Conservation (phyloP, 2,113 vertebrate species). For the Ranitomeya imitator region DNA sequence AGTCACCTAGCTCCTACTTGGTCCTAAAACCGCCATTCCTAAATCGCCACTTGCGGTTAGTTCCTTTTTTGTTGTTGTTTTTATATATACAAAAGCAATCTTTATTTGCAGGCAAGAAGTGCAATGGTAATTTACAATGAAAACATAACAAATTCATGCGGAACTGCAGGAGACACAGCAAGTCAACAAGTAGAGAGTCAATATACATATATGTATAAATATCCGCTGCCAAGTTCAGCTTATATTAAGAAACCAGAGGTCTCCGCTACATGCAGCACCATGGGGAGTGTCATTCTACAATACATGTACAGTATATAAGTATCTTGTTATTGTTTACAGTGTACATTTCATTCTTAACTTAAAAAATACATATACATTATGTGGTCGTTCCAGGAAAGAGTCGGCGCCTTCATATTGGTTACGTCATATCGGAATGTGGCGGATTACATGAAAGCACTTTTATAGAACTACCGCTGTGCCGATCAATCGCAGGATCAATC, state of each 20-base stretch:
- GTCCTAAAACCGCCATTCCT: conserved; percentile 63
- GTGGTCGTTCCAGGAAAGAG: conserved; percentile 79
- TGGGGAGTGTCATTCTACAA: conserved; percentile 74
- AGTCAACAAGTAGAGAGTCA: conserved; percentile 69
- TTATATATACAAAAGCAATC: conserved; percentile 77
- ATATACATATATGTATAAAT: conserved; percentile 70
- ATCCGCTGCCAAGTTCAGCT: conserved; percentile 81
- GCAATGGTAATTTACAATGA: conserved; percentile 78
- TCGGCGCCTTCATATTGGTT: conserved; percentile 10
- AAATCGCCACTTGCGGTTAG: conserved; percentile 62
- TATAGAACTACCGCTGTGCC: neutral
- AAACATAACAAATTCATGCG: conserved; percentile 83
- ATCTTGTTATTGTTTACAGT: conserved; percentile 71
- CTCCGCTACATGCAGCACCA: conserved; percentile 80
- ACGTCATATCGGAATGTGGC: neutral
- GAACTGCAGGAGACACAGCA: conserved; percentile 77
- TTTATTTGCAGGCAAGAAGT: conserved; percentile 75
- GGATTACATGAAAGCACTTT: neutral
- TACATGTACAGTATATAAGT: conserved; percentile 74
- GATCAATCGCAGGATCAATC: neutral
- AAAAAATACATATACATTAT: conserved; percentile 77
- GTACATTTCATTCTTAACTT: conserved; percentile 78
- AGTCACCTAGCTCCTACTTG: conserved; percentile 64
- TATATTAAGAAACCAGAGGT: conserved; percentile 77
- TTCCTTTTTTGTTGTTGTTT: conserved; percentile 63